A percentile compares a stretch with the other conserved stretches of the same genome.
These are phyloP conservation scores for Melangyna quadrimaculata DNA, from an alignment of 2,888 invertebrate species.

Conservation along the genomic window DNA sequence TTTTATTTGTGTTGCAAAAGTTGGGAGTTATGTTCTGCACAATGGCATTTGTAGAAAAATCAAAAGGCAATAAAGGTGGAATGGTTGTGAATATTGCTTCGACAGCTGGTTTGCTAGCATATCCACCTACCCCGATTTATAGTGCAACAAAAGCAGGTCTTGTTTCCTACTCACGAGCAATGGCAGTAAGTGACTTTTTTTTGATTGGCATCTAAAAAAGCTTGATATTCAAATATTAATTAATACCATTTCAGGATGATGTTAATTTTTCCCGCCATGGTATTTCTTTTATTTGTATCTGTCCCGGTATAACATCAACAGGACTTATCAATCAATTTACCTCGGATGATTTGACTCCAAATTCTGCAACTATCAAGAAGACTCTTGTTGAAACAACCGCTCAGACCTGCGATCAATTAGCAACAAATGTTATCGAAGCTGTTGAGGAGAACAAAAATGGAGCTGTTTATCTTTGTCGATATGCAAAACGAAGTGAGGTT, in stretches of 20 bases:
- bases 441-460: constrained; percentile 73
- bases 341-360: background rate
- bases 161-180: constrained; percentile 77
- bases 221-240: no score
- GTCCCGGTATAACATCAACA: constrained; percentile 74
- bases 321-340: constrained; percentile 41
- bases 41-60: constrained; percentile 79
- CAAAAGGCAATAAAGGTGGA: constrained; percentile 79
- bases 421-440: constrained; percentile 69
- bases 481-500: constrained; percentile 69
- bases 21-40: constrained; percentile 80
- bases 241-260: constrained; percentile 68
- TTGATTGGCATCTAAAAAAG: no score
- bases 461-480: constrained; percentile 73
- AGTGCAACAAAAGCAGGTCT: constrained; percentile 80
- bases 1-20: constrained; percentile 73
- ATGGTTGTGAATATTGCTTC: constrained; percentile 80
- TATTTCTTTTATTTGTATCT: constrained; percentile 75
- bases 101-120: constrained; percentile 75
- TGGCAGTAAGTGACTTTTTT: constrained; percentile 78
- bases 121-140: constrained; percentile 76
- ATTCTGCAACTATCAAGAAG: background rate
- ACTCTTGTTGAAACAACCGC: background rate
- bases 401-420: constrained; percentile 65
- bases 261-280: constrained; percentile 73